Evolutionary conservation across 2,797 vertebrate species (phyloP).

Genomic region (Hylomyscus alleni): DNA sequence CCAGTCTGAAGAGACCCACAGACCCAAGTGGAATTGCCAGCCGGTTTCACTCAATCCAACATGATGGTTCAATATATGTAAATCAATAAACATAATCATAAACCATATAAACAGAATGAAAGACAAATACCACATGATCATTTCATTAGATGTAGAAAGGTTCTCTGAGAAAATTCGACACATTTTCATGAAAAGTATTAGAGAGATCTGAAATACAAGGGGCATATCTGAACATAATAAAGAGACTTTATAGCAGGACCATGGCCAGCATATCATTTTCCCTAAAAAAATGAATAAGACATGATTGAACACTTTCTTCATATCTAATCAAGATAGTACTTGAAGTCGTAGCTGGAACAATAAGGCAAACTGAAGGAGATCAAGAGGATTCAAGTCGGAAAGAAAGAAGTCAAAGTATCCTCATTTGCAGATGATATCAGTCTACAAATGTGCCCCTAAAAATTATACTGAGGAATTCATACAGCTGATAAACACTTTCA

Average conservation of each 20-base stretch:
- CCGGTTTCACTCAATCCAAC: too few species aligned
- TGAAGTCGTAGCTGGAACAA: background rate
- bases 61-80: background rate
- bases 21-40: too few species aligned
- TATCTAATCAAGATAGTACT: background rate
- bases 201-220: background rate
- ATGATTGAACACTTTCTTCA: background rate
- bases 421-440: background rate
- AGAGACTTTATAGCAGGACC: background rate
- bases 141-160: background rate
- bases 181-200: background rate
- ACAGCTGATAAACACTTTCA: background rate
- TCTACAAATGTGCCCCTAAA: background rate
- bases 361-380: background rate
- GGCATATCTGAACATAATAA: background rate
- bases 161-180: background rate
- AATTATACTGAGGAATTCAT: background rate
- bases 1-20: too few species aligned
- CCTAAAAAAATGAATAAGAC: background rate
- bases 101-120: background rate
- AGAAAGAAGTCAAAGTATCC: background rate
- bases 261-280: background rate
- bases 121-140: background rate
- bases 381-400: background rate
- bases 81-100: background rate